Evolutionary conservation across 2,888 invertebrate genomes (phyloP), one percentile per base, ranked within the genome.

Genomic region (Mylabris sibirica): DNA sequence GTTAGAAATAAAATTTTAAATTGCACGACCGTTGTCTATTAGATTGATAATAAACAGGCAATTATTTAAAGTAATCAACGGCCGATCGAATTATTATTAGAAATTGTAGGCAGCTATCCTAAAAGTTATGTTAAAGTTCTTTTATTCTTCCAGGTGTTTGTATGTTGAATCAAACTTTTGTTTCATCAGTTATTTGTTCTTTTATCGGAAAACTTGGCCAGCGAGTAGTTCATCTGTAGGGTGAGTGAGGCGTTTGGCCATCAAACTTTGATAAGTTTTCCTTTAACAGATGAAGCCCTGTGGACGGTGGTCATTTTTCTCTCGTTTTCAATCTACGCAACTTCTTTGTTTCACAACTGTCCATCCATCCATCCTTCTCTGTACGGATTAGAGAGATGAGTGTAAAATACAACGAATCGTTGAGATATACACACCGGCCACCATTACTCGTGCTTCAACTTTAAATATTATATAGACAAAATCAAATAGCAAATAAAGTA

Each of bases 291-390:
- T 78, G 79, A 80, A 78, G 79, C 77, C 75, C 77, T 76, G 78
- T 70, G 85, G 84, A 85, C 87, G 86, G 85, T 85, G 86, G 87
- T 88, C 87, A 88, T 88, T 87, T 88, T 88, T 88, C 85, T 85
- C 82, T 80, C 83, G 82, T 84, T 84, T 84, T 84, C 85, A 85
- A 86, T 86, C 85, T 85, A 84, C 84, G 82, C 83, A 82, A 78
- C 74, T 70, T 71, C 73, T 72, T 17, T 17, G 60, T 67, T 67
- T 67, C 67, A 65, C 64, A 17, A 26, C 35, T 30, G 30, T 30
- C 30, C 12, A 17, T 38, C 30, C 12, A 17, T 38, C 59, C 24
- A 34, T 30, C 59, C 41, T 74, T 76, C 72, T 76, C 79, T 76
- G 75, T 77, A 77, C 64, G 75, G 73, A 75, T 73, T 74, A 70